Evolutionary conservation across 2,888 invertebrate species (phyloP).

Genomic region (Pyralis farinalis): DNA sequence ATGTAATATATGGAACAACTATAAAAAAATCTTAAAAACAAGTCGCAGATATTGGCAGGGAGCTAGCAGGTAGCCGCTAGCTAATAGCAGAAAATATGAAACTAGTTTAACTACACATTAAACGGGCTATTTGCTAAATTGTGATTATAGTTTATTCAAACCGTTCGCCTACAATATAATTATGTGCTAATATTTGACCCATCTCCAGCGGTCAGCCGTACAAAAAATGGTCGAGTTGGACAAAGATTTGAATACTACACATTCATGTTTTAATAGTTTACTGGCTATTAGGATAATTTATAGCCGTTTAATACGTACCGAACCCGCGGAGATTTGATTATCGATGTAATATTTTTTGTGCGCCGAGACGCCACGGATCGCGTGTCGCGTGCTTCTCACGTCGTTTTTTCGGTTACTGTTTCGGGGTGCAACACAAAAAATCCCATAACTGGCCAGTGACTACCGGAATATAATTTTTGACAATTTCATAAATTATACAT

Average conservation of each 20-base stretch:
- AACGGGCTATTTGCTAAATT: slow-evolving; percentile 24
- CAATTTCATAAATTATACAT: slow-evolving; percentile 77
- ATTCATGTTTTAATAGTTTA: slow-evolving; percentile 56
- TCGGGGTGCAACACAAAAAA: slow-evolving; percentile 70
- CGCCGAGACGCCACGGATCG: slow-evolving; percentile 52
- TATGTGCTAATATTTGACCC: slow-evolving; percentile 37
- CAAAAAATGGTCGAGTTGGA: slow-evolving; percentile 29
- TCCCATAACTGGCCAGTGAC: slow-evolving; percentile 69
- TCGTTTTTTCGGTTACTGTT: slow-evolving; percentile 58
- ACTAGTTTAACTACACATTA: slow-evolving; percentile 7
- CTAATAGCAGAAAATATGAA: slow-evolving; percentile 5
- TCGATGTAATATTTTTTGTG: slow-evolving; percentile 62
- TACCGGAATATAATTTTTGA: slow-evolving; percentile 79
- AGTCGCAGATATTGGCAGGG: too few relatives aligned
- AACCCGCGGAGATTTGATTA: slow-evolving; percentile 70
- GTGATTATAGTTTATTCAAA: slow-evolving; percentile 23
- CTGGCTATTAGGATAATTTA: slow-evolving; percentile 76
- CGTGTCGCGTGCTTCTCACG: slow-evolving; percentile 74
- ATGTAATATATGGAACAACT: too few relatives aligned
- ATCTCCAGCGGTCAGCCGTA: slow-evolving; percentile 40
- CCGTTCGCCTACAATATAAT: slow-evolving; percentile 24
- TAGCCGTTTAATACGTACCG: slow-evolving; percentile 72
- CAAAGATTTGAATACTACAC: slow-evolving; percentile 39
- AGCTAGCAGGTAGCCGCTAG: too few relatives aligned
- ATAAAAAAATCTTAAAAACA: too few relatives aligned